Percentiles rank a stretch among this genome's conserved stretches.
Evolutionary conservation across 2,797 vertebrate species (phyloP).

Genomic region (Chromobotia macracanthus): DNA sequence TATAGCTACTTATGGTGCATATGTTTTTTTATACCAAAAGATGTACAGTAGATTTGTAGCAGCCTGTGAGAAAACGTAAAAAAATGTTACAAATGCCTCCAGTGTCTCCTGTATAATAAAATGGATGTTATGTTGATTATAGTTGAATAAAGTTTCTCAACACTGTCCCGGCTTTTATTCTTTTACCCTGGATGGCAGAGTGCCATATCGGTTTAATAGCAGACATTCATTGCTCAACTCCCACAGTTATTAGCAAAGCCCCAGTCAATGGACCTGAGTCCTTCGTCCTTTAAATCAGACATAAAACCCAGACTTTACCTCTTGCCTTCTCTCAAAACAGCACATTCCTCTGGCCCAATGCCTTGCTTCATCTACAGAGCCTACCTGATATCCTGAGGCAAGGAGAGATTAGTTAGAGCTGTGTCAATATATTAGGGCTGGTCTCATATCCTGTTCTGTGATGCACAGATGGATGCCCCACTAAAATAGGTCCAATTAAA

Average conservation of each 20-base stretch:
- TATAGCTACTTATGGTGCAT: not conserved
- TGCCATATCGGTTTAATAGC: slow-evolving; percentile 30
- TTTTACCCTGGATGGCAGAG: not conserved
- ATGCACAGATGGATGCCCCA: slow-evolving; percentile 59
- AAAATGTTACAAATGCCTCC: not conserved
- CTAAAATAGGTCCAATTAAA: slow-evolving; percentile 64
- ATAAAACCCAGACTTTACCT: slow-evolving; percentile 48
- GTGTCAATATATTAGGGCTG: slow-evolving; percentile 51
- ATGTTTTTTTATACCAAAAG: not conserved
- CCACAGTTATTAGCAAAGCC: slow-evolving; percentile 29
- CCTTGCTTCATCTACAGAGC: slow-evolving; percentile 12
- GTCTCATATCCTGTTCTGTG: slow-evolving; percentile 48
- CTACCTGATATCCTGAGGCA: slow-evolving; percentile 30
- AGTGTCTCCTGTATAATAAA: not conserved
- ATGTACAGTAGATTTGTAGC: not conserved
- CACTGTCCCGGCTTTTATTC: not conserved
- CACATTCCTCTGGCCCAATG: slow-evolving; percentile 24
- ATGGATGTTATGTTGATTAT: not conserved
- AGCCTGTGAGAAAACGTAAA: not conserved
- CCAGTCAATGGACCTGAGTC: slow-evolving; percentile 35
- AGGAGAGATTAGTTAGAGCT: slow-evolving; percentile 28
- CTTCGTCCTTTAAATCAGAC: slow-evolving; percentile 25
- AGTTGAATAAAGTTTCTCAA: slow-evolving; percentile 6
- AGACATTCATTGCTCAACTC: slow-evolving; percentile 26
- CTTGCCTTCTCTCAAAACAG: slow-evolving; percentile 27